Evolutionary conservation across 2,113 vertebrate genomes (phyloP), one percentile per base, ranked within the genome.

Genomic region (Stegostoma tigrinum): DNA sequence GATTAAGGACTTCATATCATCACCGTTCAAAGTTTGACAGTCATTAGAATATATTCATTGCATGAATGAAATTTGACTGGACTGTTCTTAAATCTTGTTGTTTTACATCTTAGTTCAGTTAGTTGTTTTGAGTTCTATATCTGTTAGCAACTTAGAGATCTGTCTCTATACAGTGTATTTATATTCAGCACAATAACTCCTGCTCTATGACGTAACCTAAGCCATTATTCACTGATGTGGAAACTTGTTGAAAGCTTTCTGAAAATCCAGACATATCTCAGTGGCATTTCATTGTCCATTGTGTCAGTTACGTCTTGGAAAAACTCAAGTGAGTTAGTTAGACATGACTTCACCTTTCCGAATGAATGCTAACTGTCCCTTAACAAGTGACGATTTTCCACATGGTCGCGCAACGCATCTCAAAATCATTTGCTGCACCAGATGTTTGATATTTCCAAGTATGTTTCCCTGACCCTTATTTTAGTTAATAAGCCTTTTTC

Each of bases 301-400:
- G 89, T 66, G 30, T 91, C 55, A 91, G 55, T 21, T 91, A 66
- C 15, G 55, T 66, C 61, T 91, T 64, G 89, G 55, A 91, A n/a
- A n/a, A 30, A 91, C 30, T 64, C 30, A 55, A 91, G 19, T 4
- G 19, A 64, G 89, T 64, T 64, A 66, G 89, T 38, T n/a, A 66
- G 64, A 66, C 89, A 91, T 66, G 89, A 91, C 30, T 66, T 91
- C 61, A 38, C 89, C 30, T 91, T 91, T 91, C 19, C 27, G 30
- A 66, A 64, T 91, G 34, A 91, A 66, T 91, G 55, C 55, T 91
- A 91, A 91, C 89, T 91, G 30, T n/a, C 89, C 89, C 89, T 66
- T 91, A 66, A 66, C 89, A 91, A 91, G 55, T 38, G 15, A 66
- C n/a, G 61, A 19, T 91, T 91, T 91, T 91, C 34, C 89, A 64